Conservation (phyloP, 2,797 vertebrate species). For the Bovichtus variegatus region DNA sequence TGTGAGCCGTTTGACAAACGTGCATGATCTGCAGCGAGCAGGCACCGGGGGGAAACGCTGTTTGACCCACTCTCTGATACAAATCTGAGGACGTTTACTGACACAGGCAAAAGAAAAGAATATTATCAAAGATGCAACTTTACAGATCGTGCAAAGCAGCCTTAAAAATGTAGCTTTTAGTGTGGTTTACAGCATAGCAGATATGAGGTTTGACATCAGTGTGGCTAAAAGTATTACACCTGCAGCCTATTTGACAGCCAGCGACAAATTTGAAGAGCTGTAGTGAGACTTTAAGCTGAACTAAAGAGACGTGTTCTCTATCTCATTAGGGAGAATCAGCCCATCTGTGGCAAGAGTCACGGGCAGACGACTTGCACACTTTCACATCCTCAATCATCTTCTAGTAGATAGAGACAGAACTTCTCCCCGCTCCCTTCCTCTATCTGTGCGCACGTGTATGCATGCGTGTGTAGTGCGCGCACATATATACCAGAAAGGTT, state of each 20-base stretch:
- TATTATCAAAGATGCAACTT: neutral
- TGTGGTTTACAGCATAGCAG: neutral
- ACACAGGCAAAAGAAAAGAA: neutral
- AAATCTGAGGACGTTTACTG: slow-evolving; percentile 10
- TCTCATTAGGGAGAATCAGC: slow-evolving; percentile 80
- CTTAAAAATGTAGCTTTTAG: neutral
- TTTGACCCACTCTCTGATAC: slow-evolving; percentile 39
- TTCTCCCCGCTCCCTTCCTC: slow-evolving; percentile 64
- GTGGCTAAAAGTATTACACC: slow-evolving; percentile 13
- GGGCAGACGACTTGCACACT: slow-evolving; percentile 61
- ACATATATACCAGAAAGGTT: slow-evolving; percentile 3
- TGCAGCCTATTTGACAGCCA: slow-evolving; percentile 37
- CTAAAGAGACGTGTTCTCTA: slow-evolving; percentile 65
- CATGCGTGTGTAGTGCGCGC: neutral
- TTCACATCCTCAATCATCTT: slow-evolving; percentile 77
- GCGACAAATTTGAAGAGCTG: slow-evolving; percentile 59
- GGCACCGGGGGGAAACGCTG: slow-evolving; percentile 20
- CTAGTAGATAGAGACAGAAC: slow-evolving; percentile 44
- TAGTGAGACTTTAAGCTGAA: slow-evolving; percentile 65
- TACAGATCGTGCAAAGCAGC: neutral
- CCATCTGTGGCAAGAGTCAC: slow-evolving; percentile 81
- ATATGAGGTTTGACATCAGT: neutral
- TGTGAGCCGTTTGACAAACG: slow-evolving; percentile 77
- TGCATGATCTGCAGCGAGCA: slow-evolving; percentile 66
- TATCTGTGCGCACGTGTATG: slow-evolving; percentile 36